Base-by-base conservation (phyloP, 2,797 vertebrate genomes). In the Falco cherrug region DNA sequence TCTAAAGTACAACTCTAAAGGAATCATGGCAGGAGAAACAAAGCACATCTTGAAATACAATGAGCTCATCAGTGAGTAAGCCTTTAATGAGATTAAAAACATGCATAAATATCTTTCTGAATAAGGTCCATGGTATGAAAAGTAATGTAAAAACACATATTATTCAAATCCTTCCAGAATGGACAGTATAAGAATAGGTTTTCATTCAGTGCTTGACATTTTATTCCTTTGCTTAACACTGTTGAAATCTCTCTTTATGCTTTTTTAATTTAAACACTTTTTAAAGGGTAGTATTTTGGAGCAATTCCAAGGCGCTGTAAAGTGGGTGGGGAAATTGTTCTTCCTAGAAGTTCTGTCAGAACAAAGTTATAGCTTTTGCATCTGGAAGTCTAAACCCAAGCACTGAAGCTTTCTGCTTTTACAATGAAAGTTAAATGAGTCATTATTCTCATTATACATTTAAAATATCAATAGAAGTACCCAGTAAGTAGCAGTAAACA, bases 11-110 rank as follows among this genome's bases (percentile, higher is more conserved):
- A 81, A 83, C 24, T 92, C 13, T 64, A 73, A 63, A 89, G 71
- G 65, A 93, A 83, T 89, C 24, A 19, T 75, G 56, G 26, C 41
- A 86, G 59, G 53, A 84, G 53, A 10, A 87, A 67, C 67, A 87
- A 92, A 80, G 18, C 53, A 37, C 41, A 18, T 83, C 50, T 84
- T 92, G 79, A 94, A 95, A 86, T 75, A 84, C 89, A 95, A 63
- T 76, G 74, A 90, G 61, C 75, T 89, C 64, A 92, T 85, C 91
- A 87, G 29, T 80, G 65, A 91, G 15, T 93, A 94, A 92, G 84
- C 45, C 69, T 92, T 96, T 96, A 94, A 93, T 81, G 73, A 74
- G 79, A 91, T 94, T 96, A 93, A 71, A 92, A 92, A 87, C 61
- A 85, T 78, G 76, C 71, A 87, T 92, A 95, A 92, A 75, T 92